A percentile compares a stretch with the other conserved stretches of the same genome.
These are phyloP conservation scores for Diabrotica virgifera DNA, from an alignment of 1,140 invertebrate species.

Conservation along the genomic window DNA sequence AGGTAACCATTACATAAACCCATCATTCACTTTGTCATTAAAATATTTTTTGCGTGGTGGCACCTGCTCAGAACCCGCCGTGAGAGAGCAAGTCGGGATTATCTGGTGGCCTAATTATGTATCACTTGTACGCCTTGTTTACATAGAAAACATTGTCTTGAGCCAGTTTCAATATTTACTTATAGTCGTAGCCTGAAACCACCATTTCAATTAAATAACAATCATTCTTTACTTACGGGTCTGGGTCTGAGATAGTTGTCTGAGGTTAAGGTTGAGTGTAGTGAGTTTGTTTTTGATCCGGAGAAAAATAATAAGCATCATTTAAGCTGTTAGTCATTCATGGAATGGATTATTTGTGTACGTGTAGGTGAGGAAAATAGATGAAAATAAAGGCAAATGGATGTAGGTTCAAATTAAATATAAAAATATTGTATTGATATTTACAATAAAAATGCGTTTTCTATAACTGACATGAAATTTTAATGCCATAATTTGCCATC, in stretches of 20 bases:
- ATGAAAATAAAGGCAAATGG: no score
- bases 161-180: neutral
- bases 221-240: neutral
- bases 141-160: slow-evolving; percentile 2
- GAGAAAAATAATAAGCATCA: neutral
- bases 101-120: neutral
- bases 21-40: no score
- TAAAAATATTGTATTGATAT: no score
- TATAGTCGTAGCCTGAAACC: neutral
- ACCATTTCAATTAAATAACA: neutral
- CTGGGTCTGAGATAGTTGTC: neutral
- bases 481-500: no score
- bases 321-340: neutral
- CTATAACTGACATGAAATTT: no score
- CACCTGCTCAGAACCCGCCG: no score
- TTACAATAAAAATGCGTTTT: no score
- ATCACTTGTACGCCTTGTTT: neutral
- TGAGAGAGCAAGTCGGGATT: neutral
- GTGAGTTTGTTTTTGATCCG: slow-evolving; percentile 3
- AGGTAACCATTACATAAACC: no score
- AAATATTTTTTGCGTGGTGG: no score
- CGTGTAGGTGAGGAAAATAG: no score
- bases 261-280: neutral
- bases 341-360: no score
- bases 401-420: no score